Percentiles rank a stretch among this genome's conserved stretches.
Evolutionary conservation across 2,797 vertebrate species (phyloP).

Genomic region (Coregonus sp.): DNA sequence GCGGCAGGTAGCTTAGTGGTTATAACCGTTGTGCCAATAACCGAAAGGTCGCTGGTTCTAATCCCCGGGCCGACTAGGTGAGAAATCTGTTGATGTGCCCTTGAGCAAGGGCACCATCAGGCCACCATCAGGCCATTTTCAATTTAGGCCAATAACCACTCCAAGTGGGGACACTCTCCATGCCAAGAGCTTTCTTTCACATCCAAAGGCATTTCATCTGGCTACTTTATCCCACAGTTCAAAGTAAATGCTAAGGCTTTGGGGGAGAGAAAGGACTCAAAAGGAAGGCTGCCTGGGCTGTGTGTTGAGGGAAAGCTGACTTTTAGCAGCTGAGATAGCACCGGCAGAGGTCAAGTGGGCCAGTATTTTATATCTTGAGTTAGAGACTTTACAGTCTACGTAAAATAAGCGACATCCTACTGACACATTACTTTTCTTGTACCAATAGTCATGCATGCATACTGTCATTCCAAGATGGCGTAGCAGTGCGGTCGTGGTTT

Average conservation of each 20-base stretch:
- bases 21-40: no score
- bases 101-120: background rate
- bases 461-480: no score
- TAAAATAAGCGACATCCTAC: no score
- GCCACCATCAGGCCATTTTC: slow-evolving; percentile 8
- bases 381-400: background rate
- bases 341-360: slow-evolving; percentile 15
- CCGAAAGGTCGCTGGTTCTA: no score
- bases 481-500: no score
- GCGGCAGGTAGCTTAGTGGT: background rate
- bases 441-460: no score
- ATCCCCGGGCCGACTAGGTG: no score
- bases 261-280: background rate
- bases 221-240: slow-evolving; percentile 64
- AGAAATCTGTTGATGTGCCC: no score
- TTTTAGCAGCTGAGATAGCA: slow-evolving; percentile 34
- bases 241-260: slow-evolving; percentile 73
- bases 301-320: background rate
- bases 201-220: slow-evolving; percentile 68
- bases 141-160: slow-evolving; percentile 22
- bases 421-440: no score
- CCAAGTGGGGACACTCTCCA: slow-evolving; percentile 10
- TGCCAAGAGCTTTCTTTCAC: slow-evolving; percentile 49
- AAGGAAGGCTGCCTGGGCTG: no score
- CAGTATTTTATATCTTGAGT: background rate